These are phyloP conservation scores for Crocidura indochinensis DNA, from an alignment of 2,797 vertebrate genomes.

Conservation along the genomic window DNA sequence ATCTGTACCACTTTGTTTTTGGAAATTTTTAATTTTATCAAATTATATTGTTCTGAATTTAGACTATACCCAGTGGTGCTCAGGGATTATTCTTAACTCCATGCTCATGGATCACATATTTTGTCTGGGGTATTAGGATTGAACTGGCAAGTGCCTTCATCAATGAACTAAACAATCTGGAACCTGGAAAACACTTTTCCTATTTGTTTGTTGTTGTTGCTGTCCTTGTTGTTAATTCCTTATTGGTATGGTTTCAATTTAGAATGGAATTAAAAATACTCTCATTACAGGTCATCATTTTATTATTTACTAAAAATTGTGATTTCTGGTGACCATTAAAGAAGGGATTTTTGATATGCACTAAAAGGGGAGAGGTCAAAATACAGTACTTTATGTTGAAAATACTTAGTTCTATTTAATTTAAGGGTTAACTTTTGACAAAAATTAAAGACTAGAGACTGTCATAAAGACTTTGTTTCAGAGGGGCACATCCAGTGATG, in stretches of 20 bases:
- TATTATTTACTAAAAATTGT: neutral
- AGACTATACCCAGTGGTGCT: too few relatives aligned
- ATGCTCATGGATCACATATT: too few relatives aligned
- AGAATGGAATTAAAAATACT: conserved; percentile 2
- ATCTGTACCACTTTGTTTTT: too few relatives aligned
- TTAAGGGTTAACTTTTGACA: neutral
- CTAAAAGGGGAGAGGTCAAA: conserved; percentile 10
- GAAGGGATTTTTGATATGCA: neutral
- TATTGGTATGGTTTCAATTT: neutral
- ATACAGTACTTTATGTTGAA: neutral
- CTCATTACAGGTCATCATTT: neutral
- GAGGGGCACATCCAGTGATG: too few relatives aligned
- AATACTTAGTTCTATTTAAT: neutral
- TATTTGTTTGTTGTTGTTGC: too few relatives aligned
- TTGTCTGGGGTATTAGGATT: too few relatives aligned
- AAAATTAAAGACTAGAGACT: neutral
- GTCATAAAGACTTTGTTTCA: neutral
- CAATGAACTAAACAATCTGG: too few relatives aligned
- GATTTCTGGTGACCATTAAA: neutral
- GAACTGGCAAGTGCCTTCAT: too few relatives aligned
- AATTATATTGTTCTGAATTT: too few relatives aligned
- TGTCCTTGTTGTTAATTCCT: too few relatives aligned
- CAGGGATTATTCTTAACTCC: too few relatives aligned
- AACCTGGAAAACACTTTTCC: too few relatives aligned
- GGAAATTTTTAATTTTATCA: neutral